A percentile compares a stretch with the other conserved stretches of the same genome.
Conservation (phyloP, 2,888 invertebrate species). For the Epinotia bilunana region DNA sequence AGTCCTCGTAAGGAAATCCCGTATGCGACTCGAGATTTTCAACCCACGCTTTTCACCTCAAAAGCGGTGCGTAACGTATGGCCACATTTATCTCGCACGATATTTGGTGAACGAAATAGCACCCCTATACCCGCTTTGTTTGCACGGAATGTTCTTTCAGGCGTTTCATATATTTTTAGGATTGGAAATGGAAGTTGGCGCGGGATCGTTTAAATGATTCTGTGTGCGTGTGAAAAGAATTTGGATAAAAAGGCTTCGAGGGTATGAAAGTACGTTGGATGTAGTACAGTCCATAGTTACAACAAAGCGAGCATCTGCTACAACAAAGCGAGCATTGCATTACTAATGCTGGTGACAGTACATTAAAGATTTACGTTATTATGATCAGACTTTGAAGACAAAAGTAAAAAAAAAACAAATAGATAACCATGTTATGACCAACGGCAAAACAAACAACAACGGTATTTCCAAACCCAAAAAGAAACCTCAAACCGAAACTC, state of each 20-base stretch:
- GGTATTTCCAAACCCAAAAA: constrained; percentile 1
- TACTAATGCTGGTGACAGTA: too few species aligned
- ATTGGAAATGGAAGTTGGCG: constrained; percentile 39
- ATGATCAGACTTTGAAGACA: too few species aligned
- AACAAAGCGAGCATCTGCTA: too few species aligned
- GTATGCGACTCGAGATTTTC: constrained; percentile 55
- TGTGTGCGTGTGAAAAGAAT: constrained; percentile 40
- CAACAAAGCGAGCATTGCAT: too few species aligned
- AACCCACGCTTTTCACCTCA: constrained; percentile 59
- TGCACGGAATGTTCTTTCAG: constrained; percentile 39
- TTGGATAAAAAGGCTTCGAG: constrained; percentile 21
- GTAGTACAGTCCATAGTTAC: neutral
- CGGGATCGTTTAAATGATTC: constrained; percentile 42
- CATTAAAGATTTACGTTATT: too few species aligned
- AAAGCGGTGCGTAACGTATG: constrained; percentile 65
- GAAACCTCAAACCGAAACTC: constrained; percentile 7
- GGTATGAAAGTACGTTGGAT: constrained; percentile 14
- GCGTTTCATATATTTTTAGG: constrained; percentile 43
- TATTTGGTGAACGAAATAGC: constrained; percentile 40
- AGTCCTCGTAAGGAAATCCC: constrained; percentile 52
- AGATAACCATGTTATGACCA: neutral
- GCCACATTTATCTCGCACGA: constrained; percentile 61
- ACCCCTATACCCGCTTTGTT: constrained; percentile 43
- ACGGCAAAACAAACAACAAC: neutral
- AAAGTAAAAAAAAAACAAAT: neutral